Conservation (phyloP, 2,888 invertebrate genomes). For the Brachypalpus laphriformis region DNA sequence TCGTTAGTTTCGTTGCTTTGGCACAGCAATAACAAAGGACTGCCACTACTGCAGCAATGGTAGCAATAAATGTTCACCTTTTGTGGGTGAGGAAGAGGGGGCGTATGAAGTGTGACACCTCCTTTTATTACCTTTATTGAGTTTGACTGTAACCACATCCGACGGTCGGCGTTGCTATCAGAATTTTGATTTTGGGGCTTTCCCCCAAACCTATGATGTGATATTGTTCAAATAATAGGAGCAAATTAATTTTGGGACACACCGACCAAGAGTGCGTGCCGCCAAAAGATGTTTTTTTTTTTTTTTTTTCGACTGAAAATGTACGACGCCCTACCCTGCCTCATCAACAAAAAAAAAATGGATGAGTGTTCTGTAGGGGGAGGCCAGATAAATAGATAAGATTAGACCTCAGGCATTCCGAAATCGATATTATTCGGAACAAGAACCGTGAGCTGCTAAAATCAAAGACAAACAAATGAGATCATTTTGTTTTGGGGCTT, state of each 20-base stretch:
- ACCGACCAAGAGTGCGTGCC: conserved; percentile 35
- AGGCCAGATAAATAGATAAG: conserved; percentile 45
- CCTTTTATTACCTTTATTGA: conserved; percentile 58
- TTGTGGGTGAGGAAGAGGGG: conserved; percentile 38
- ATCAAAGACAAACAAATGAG: conserved; percentile 43
- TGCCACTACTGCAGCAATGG: conserved; percentile 54
- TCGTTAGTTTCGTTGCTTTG: conserved; percentile 39
- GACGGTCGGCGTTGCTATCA: neutral
- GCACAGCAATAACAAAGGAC: conserved; percentile 46
- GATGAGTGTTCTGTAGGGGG: conserved; percentile 16
- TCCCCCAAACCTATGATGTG: conserved; percentile 1
- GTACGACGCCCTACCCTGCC: conserved; percentile 20
- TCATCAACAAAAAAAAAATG: conserved; percentile 11
- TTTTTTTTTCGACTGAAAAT: conserved; percentile 1
- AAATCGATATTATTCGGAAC: conserved; percentile 37
- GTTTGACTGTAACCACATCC: conserved; percentile 40
- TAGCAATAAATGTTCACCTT: conserved; percentile 59
- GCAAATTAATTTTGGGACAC: conserved; percentile 38
- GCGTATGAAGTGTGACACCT: conserved; percentile 56
- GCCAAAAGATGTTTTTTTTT: conserved; percentile 59
- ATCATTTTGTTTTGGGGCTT: conserved; percentile 38
- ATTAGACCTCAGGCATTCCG: conserved; percentile 19
- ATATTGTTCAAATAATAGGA: conserved; percentile 40
- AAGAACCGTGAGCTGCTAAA: conserved; percentile 4
- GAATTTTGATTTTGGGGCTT: conserved; percentile 4